These are phyloP conservation scores for Tyrophagus putrescentiae DNA, from an alignment of 1,140 invertebrate species.

Conservation along the genomic window DNA sequence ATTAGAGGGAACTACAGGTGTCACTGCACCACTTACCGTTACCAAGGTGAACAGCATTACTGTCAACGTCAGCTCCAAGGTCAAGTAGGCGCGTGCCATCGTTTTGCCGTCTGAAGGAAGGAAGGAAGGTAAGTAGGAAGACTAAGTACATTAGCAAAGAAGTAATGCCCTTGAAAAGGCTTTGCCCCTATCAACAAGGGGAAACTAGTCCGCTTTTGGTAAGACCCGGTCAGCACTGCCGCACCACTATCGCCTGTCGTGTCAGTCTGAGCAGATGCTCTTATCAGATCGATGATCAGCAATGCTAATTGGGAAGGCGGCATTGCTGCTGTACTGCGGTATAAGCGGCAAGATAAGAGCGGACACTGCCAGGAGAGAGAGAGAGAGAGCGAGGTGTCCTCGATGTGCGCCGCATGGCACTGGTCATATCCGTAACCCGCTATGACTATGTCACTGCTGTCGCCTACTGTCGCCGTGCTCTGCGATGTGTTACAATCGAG, in stretches of 20 bases:
- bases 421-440: no score
- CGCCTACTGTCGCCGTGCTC: not conserved
- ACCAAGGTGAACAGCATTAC: not conserved
- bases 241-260: no score
- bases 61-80: not conserved
- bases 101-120: not conserved
- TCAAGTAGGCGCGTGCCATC: not conserved
- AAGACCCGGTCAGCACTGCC: no score
- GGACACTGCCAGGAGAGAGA: no score
- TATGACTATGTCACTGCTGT: not conserved
- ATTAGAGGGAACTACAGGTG: no score
- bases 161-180: no score
- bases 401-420: conserved; percentile 4
- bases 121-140: no score
- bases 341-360: no score
- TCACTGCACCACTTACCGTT: not conserved
- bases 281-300: conserved; percentile 9
- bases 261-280: no score
- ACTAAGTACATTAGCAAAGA: no score
- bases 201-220: no score
- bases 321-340: not conserved
- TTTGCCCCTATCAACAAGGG: not conserved
- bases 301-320: not conserved
- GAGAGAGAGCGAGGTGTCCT: no score
- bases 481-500: conserved; percentile 11